Conservation (phyloP, 2,113 vertebrate genomes). For the Talpa occidentalis region DNA sequence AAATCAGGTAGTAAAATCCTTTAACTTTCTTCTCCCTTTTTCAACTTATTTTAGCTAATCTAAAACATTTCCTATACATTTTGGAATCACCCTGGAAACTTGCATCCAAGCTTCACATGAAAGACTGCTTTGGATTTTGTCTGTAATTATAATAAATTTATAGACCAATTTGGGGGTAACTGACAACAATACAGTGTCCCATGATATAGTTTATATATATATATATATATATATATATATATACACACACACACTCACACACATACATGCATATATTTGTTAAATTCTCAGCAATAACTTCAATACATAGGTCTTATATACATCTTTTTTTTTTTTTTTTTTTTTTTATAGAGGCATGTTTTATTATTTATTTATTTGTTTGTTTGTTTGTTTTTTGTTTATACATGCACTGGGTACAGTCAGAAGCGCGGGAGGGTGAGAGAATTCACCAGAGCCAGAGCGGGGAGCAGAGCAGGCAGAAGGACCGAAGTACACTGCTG, state of each 20-base stretch:
- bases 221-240: neutral
- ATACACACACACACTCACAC: too few species aligned
- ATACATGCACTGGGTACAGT: too few species aligned
- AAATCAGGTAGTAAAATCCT: neutral
- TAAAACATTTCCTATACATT: neutral
- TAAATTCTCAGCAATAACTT: conserved; percentile 15
- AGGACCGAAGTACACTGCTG: too few species aligned
- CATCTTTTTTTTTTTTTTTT: too few species aligned
- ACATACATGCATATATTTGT: neutral
- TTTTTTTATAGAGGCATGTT: too few species aligned
- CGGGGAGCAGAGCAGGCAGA: too few species aligned
- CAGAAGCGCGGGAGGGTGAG: too few species aligned
- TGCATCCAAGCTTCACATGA: neutral
- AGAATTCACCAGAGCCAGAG: too few species aligned
- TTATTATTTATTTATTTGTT: too few species aligned
- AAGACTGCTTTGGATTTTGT: neutral
- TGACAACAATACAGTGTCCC: neutral
- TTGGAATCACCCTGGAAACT: neutral
- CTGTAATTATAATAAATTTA: neutral
- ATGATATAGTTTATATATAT: neutral
- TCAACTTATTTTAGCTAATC: neutral
- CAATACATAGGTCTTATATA: neutral
- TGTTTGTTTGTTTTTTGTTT: too few species aligned
- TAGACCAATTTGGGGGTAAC: neutral
- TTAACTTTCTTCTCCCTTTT: neutral